Percentiles rank a stretch among this genome's conserved stretches.
phyloP scores from a whole-genome alignment of 1,140 invertebrate species.

The fruit fly (Drosophila melanogaster) region DNA sequence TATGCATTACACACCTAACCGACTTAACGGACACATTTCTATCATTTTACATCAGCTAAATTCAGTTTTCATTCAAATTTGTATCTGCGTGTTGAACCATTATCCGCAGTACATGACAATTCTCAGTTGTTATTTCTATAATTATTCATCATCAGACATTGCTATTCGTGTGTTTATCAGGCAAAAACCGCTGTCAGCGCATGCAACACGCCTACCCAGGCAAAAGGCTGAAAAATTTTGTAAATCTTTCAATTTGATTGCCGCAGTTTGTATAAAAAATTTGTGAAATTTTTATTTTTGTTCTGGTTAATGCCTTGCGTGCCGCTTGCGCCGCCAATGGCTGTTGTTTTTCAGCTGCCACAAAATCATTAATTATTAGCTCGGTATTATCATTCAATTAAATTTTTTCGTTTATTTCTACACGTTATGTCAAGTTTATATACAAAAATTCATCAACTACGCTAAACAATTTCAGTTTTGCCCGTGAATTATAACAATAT shows the following conservation, averaged over 20 bases:
- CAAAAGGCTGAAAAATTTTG: constrained; percentile 72
- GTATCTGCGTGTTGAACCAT: constrained; percentile 38
- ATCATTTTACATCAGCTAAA: constrained; percentile 73
- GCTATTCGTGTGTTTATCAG: constrained; percentile 34
- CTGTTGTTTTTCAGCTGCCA: constrained; percentile 30
- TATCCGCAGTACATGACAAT: constrained; percentile 47
- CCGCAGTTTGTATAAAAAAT: constrained; percentile 64
- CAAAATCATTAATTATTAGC: constrained; percentile 33
- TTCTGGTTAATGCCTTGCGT: constrained; percentile 45
- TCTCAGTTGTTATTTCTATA: constrained; percentile 58
- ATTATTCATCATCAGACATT: constrained; percentile 65
- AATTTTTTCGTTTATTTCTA: constrained; percentile 71
- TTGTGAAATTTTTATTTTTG: constrained; percentile 41
- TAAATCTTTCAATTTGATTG: constrained; percentile 79
- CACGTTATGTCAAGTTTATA: constrained; percentile 79
- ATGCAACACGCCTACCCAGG: constrained; percentile 51
- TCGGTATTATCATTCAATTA: constrained; percentile 62
- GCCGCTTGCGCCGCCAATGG: constrained; percentile 34
- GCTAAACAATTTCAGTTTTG: constrained; percentile 80
- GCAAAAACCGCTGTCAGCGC: constrained; percentile 29
- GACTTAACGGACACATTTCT: constrained; percentile 57
- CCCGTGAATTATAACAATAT: constrained; percentile 75
- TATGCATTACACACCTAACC: constrained; percentile 73
- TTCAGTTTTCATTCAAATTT: constrained; percentile 64
- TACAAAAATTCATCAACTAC: constrained; percentile 80